A percentile compares a stretch with the other conserved stretches of the same genome.
These are phyloP conservation scores for Enteromius trimaculatus DNA, from an alignment of 2,797 vertebrate genomes.

Conservation along the genomic window DNA sequence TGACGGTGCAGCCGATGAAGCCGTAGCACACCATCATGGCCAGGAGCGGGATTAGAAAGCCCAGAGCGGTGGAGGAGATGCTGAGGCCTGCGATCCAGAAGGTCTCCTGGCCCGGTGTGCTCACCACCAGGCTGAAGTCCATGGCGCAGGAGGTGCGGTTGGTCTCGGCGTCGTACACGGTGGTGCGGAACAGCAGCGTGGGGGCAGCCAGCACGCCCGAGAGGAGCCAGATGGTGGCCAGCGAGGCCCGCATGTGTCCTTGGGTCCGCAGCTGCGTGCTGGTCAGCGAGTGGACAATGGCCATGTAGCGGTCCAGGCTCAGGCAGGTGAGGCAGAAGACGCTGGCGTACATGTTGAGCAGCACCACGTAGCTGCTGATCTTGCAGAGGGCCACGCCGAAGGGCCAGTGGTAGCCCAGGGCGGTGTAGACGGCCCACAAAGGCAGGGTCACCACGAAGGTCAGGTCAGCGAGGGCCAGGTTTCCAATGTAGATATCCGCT, in stretches of 20 bases:
- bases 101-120: constrained; percentile 63
- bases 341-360: constrained; percentile 92
- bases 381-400: constrained; percentile 89
- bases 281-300: constrained; percentile 83
- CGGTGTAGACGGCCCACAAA: constrained; percentile 92
- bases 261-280: constrained; percentile 80
- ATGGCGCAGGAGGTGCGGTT: constrained; percentile 84
- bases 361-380: constrained; percentile 87
- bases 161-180: constrained; percentile 62
- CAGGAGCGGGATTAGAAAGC: constrained; percentile 85
- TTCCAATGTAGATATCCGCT: constrained; percentile 87
- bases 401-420: constrained; percentile 90
- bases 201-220: constrained; percentile 83
- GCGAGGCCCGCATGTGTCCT: constrained; percentile 72
- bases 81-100: constrained; percentile 83
- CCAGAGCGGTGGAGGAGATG: constrained; percentile 83
- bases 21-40: constrained; percentile 88
- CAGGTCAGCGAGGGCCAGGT: constrained; percentile 90
- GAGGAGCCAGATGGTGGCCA: constrained; percentile 82
- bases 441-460: constrained; percentile 88
- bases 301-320: constrained; percentile 90
- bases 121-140: constrained; percentile 79
- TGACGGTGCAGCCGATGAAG: constrained; percentile 82
- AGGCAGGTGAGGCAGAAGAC: constrained; percentile 92
- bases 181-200: constrained; percentile 85